Percentiles rank a stretch among this genome's conserved stretches.
phyloP scores from a whole-genome alignment of 2,888 invertebrate genomes.

The Cecidostiba fungosa region DNA sequence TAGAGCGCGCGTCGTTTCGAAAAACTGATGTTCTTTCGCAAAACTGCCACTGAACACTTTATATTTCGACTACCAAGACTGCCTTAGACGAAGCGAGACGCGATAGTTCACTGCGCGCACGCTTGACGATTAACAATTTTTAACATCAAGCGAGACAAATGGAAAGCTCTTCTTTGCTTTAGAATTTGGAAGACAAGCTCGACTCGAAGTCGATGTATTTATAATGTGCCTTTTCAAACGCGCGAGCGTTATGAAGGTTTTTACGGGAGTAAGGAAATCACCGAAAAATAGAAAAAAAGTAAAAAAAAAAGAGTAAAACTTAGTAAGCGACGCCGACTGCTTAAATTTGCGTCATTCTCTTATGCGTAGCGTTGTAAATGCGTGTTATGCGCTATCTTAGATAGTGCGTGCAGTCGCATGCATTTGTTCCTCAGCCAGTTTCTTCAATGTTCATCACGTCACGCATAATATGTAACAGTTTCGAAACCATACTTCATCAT shows the following conservation, averaged over 20 bases:
- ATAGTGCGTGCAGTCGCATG: background rate
- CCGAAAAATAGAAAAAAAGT: slow-evolving; percentile 11
- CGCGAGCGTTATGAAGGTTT: slow-evolving; percentile 28
- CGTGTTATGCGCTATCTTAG: background rate
- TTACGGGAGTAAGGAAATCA: slow-evolving; percentile 38
- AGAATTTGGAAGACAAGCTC: background rate
- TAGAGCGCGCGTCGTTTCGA: background rate
- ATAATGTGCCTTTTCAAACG: slow-evolving; percentile 44
- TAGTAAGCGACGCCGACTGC: slow-evolving; percentile 23
- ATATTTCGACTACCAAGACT: slow-evolving; percentile 49
- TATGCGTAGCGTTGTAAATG: slow-evolving; percentile 1
- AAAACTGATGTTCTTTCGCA: slow-evolving; percentile 20
- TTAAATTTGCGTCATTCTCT: slow-evolving; percentile 36
- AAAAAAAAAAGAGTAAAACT: slow-evolving; percentile 34
- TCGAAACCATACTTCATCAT: slow-evolving; percentile 29
- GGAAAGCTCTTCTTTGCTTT: slow-evolving; percentile 24
- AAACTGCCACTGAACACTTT: slow-evolving; percentile 32
- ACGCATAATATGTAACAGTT: slow-evolving; percentile 35
- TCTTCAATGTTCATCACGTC: slow-evolving; percentile 27
- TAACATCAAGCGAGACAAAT: slow-evolving; percentile 36
- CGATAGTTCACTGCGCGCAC: background rate
- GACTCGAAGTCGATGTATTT: background rate
- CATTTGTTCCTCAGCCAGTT: slow-evolving; percentile 59
- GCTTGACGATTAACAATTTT: slow-evolving; percentile 21
- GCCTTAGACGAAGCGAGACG: slow-evolving; percentile 22